Base-by-base conservation (phyloP, 2,797 vertebrate species). In the Gallirallus australis region DNA sequence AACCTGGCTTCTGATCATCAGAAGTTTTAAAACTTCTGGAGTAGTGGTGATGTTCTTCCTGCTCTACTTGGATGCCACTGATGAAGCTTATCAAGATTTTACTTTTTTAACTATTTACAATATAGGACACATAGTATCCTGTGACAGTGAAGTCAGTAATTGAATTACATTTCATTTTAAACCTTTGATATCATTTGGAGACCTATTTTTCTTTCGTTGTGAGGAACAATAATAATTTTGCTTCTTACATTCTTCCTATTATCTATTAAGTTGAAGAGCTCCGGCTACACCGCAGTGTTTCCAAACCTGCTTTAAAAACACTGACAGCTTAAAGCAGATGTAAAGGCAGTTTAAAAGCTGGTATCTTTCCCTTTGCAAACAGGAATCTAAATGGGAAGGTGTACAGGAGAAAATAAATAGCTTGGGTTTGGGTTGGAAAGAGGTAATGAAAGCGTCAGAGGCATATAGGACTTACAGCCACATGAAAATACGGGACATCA, bases 71-170 rank as follows among this genome's bases (percentile, higher is more conserved):
- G 7, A 54, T 57, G 24, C 4, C 20, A 47, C 12, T 65, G 42
- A 54, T 21, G 8, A 79, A 40, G 3, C 47, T 48, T 48, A 48
- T 45, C 42, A 45, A 45, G 8, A 72, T 89, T 87, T 65, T 65
- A 27, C 4, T 61, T 75, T 71, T 59, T 31, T 59, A 84, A 40
- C 4, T 37, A 40, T 54, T 86, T 52, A 21, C 25, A 60, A 0
- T 28, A 8, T 39, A 0, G 0, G 10, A 7, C 20, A 35, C 19
- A 2, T 12, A 59, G 3, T 40, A 21, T 37, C 9, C 52, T 65
- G 18, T 24, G 75, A 37, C 40, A 24, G 15, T 65, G 20, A 87
- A 82, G 65, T 79, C 27, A 61, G 15, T 31, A 37, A 50, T 40
- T 37, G 53, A 60, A 39, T 81, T 75, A 69, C 50, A 23, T 57